A percentile compares a stretch with the other conserved stretches of the same genome.
These are phyloP conservation scores for Thecocarcelia acutangulata DNA, from an alignment of 2,888 invertebrate species.

Conservation along the genomic window DNA sequence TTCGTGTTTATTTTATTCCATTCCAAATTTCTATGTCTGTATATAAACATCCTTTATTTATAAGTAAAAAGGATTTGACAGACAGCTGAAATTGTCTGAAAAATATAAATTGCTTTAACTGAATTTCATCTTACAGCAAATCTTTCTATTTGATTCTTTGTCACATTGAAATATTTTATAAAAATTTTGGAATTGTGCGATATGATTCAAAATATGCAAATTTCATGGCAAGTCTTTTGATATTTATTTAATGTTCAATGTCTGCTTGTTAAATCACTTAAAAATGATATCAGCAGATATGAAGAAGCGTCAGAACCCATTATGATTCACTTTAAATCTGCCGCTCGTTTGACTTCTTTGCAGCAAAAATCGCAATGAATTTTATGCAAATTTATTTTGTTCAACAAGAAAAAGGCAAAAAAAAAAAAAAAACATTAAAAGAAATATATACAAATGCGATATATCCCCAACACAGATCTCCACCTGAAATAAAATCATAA, in stretches of 20 bases:
- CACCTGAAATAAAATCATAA: constrained; percentile 62
- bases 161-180: background rate
- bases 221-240: background rate
- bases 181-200: background rate
- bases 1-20: too few relatives aligned
- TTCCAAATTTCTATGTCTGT: too few relatives aligned
- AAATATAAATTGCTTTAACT: too few relatives aligned
- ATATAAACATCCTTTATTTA: too few relatives aligned
- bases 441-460: too few relatives aligned
- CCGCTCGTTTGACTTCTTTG: constrained; percentile 49
- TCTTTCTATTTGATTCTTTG: too few relatives aligned
- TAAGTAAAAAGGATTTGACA: too few relatives aligned
- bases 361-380: constrained; percentile 50
- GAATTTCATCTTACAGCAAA: too few relatives aligned
- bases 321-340: constrained; percentile 59
- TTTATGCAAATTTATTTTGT: constrained; percentile 60
- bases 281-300: background rate
- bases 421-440: background rate
- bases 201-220: constrained; percentile 18
- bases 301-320: background rate
- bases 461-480: constrained; percentile 17
- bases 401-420: constrained; percentile 6
- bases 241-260: constrained; percentile 11
- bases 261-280: constrained; percentile 39
- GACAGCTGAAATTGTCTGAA: too few relatives aligned